Evolutionary conservation across 2,888 invertebrate species (phyloP).

Genomic region (Eumacrocentrus americanus): DNA sequence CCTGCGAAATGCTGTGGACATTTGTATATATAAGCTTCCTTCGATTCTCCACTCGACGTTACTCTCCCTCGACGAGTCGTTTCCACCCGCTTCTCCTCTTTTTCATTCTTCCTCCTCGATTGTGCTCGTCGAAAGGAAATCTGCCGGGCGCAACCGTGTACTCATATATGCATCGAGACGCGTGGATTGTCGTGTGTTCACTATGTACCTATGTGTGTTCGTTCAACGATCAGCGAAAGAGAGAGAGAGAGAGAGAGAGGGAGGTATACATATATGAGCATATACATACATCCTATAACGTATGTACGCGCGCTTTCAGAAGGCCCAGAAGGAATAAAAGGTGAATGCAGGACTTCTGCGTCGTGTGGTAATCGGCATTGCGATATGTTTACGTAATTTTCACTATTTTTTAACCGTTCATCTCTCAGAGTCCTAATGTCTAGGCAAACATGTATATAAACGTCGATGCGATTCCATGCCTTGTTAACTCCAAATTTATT

Average conservation of each 20-base stretch:
- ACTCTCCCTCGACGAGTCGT: not conserved
- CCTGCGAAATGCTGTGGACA: not conserved
- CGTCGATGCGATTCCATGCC: conserved; percentile 5
- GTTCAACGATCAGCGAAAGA: not conserved
- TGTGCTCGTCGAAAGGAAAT: conserved; percentile 40
- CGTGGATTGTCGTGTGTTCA: conserved; percentile 5
- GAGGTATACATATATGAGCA: conserved; percentile 11
- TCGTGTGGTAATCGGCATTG: conserved; percentile 51
- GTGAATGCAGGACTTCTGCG: conserved; percentile 40
- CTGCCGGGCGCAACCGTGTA: conserved; percentile 32
- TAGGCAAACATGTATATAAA: conserved; percentile 17
- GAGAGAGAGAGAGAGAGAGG: conserved; percentile 5
- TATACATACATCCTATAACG: conserved; percentile 10
- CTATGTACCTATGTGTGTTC: conserved; percentile 6
- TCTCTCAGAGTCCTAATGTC: not conserved
- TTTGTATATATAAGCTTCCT: conserved; percentile 16
- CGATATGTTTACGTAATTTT: conserved; percentile 58
- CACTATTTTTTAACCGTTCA: conserved; percentile 32
- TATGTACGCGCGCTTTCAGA: conserved; percentile 32
- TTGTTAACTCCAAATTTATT: conserved; percentile 28
- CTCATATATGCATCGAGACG: conserved; percentile 15
- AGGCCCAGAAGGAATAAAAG: conserved; percentile 36
- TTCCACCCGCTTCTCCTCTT: conserved; percentile 35
- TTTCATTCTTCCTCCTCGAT: conserved; percentile 37
- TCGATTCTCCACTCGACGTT: conserved; percentile 13